phyloP scores from a whole-genome alignment of 2,888 invertebrate genomes.

The Amiota mariae region DNA sequence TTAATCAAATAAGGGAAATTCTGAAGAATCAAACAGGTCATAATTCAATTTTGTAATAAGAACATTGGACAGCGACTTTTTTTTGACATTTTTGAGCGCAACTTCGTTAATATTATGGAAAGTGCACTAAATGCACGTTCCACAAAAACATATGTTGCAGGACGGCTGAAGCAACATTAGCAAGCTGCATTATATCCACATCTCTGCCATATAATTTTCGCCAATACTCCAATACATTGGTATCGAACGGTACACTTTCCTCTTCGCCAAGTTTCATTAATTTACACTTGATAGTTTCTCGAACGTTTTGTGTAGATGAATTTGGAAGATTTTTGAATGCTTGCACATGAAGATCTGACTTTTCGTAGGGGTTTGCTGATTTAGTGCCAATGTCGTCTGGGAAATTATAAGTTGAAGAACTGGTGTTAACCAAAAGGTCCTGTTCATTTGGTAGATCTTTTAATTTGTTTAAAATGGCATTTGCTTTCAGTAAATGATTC shows the following conservation, averaged over 20 bases:
- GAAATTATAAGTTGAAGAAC: not conserved
- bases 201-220: not conserved
- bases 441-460: not conserved
- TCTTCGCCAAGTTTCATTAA: constrained; percentile 6
- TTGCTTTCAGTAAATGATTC: no score
- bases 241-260: not conserved
- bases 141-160: not conserved
- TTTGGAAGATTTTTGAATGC: no score
- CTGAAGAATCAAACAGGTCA: no score
- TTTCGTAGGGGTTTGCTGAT: not conserved
- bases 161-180: constrained; percentile 59
- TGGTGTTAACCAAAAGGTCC: not conserved
- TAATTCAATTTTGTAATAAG: no score
- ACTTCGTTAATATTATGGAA: no score
- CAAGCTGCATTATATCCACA: constrained; percentile 40
- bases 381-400: not conserved
- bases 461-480: no score
- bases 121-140: no score
- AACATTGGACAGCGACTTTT: no score
- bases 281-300: not conserved
- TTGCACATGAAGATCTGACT: not conserved
- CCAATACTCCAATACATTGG: constrained; percentile 1
- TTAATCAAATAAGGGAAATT: no score
- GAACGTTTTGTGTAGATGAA: no score
- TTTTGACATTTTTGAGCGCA: no score